Evolutionary conservation across 2,797 vertebrate species (phyloP), one percentile per base, ranked within the genome.

Genomic region (Hyperoplus immaculatus): DNA sequence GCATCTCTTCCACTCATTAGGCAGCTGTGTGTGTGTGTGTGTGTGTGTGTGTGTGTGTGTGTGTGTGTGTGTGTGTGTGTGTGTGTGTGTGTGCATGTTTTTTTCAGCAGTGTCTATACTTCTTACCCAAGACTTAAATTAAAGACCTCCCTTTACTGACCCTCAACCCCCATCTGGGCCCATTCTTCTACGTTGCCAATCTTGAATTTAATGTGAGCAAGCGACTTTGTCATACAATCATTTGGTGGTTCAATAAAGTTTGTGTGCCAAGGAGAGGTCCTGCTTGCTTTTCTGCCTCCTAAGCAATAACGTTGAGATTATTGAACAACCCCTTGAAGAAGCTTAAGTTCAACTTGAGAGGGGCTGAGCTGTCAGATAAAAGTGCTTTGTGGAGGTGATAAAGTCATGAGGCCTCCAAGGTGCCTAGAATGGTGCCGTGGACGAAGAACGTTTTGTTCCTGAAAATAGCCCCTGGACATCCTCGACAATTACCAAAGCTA

Each of bases 221-320:
- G 78, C 56, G 66, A 56, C 80, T 89, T 81, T 88, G 88, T 88
- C 88, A 42, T 72, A 86, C 87, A 94, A 87, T 93, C 78, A 77
- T 77, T 87, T 18, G 58, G 72, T 14, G 57, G 88, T 82, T 90
- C 82, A 47, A 91, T 90, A 85, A 81, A 88, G 91, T 81, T 59
- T 74, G 80, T 51, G 64, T 82, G 81, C 81, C 86, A 87, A 81
- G 74, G 51, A 78, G 83, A 81, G 79, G 74, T 73, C 85, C 59
- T 29, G 78, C 75, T 72, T 55, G 69, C 72, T 62, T 85, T 93
- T 86, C 84, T 92, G 94, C 90, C 89, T 81, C 69, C 81, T 88
- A 78, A 91, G 94, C 94, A 95, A 94, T 92, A 94, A 92, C 74
- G 38, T 60, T 77, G 88, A 87, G 85, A 90, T 94, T 94, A 95